Conservation (phyloP, 2,113 vertebrate genomes). For the Gallinago undulata region DNA sequence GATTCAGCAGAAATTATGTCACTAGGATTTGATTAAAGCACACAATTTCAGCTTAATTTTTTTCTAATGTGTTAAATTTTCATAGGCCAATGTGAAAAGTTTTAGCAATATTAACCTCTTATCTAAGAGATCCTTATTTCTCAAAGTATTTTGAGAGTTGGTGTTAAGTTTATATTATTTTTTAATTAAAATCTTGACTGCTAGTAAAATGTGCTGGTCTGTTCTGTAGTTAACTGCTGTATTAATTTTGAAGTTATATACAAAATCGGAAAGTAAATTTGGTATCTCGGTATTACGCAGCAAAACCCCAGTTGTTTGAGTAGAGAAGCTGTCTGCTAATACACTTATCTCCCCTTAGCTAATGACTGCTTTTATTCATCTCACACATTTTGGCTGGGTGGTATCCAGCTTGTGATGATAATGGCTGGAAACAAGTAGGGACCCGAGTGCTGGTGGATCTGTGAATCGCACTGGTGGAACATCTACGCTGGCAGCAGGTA, state of each 20-base stretch:
- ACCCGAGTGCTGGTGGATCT: neutral
- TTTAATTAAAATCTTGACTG: neutral
- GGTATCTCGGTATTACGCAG: neutral
- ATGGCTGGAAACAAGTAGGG: neutral
- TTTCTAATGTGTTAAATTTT: neutral
- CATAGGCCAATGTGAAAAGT: neutral
- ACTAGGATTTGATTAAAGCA: constrained; percentile 15
- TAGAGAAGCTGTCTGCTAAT: neutral
- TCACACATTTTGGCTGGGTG: neutral
- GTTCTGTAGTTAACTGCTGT: neutral
- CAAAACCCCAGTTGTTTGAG: neutral
- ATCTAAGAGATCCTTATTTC: neutral
- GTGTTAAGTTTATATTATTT: neutral
- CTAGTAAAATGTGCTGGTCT: neutral
- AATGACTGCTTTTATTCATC: neutral
- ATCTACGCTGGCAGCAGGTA: fast-evolving
- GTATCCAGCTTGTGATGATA: neutral
- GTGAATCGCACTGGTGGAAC: neutral
- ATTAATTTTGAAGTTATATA: neutral
- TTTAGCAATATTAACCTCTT: neutral
- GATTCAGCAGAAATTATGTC: constrained; percentile 20
- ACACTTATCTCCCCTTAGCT: neutral
- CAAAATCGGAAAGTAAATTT: neutral
- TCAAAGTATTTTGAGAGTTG: neutral
- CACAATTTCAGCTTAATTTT: neutral